Percentiles rank a stretch among this genome's conserved stretches.
Conservation (phyloP, 2,113 vertebrate species). For the Probosciger aterrimus region DNA sequence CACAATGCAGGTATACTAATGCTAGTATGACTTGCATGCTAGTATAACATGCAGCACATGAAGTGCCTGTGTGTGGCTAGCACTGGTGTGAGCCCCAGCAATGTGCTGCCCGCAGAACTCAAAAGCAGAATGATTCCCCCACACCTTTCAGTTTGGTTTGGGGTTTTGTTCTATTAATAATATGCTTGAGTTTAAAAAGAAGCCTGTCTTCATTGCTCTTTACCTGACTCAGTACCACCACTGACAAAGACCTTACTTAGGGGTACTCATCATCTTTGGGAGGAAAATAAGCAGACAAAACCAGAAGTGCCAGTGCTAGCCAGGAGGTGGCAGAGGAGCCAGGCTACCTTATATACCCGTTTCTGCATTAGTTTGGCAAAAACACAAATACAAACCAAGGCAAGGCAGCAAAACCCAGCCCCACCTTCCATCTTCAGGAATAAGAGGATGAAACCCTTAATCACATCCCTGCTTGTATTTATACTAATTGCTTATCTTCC, state of each 20-base stretch:
- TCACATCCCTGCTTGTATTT: conserved; percentile 44
- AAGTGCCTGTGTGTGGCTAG: not conserved
- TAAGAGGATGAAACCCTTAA: conserved; percentile 39
- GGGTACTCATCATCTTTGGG: not conserved
- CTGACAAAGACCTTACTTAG: not conserved
- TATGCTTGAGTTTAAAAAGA: not conserved
- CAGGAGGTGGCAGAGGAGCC: conserved; percentile 54
- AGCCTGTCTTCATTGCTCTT: not conserved
- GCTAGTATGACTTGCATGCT: not conserved
- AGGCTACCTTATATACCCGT: not conserved
- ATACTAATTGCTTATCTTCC: conserved; percentile 68
- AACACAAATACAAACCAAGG: not conserved
- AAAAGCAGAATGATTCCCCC: not conserved
- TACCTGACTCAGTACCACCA: not conserved
- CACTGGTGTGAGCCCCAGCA: accelerated
- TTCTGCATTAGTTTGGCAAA: not conserved
- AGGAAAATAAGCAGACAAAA: not conserved
- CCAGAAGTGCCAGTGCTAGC: conserved; percentile 10
- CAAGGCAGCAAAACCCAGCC: not conserved
- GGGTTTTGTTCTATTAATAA: not conserved
- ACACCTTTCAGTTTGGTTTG: not conserved
- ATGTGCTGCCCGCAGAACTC: not conserved
- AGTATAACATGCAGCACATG: not conserved
- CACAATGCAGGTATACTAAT: accelerated
- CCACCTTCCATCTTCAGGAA: not conserved